A percentile compares a stretch with the other conserved stretches of the same genome.
These are phyloP conservation scores for Cricetomys ansorgei DNA, from an alignment of 2,113 vertebrate genomes.

Conservation along the genomic window DNA sequence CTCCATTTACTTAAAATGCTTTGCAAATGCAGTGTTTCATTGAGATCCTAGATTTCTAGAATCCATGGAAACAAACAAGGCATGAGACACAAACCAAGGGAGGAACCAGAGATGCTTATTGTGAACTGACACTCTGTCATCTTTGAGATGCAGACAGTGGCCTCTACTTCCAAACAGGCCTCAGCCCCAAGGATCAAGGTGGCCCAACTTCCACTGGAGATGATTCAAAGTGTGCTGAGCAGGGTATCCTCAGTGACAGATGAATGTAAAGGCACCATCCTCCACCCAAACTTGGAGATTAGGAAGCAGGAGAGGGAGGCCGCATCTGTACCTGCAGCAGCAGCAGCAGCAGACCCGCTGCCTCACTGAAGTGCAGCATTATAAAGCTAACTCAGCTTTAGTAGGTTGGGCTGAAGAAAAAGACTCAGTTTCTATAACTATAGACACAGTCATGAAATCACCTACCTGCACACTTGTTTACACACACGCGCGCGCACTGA, in stretches of 20 bases:
- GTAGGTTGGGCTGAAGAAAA: too few relatives aligned
- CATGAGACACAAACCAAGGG: background rate
- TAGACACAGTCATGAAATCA: background rate
- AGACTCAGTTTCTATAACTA: background rate
- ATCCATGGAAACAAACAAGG: constrained; percentile 36
- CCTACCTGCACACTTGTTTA: background rate
- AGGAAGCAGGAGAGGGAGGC: background rate
- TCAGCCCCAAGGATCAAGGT: background rate
- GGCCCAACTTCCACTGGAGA: background rate
- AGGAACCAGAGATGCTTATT: background rate
- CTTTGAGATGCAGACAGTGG: background rate
- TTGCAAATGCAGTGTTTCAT: background rate
- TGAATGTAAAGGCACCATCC: background rate
- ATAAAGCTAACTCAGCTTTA: background rate
- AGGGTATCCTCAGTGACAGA: background rate
- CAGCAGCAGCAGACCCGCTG: background rate
- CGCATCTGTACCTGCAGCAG: background rate
- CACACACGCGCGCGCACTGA: background rate
- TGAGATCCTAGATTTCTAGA: constrained; percentile 37
- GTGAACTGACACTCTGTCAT: background rate
- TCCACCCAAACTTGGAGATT: background rate
- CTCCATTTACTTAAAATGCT: background rate
- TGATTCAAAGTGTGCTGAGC: background rate
- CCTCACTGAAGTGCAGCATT: background rate
- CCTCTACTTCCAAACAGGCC: background rate